Evolutionary conservation across 2,113 vertebrate species (phyloP).

Genomic region (Hydrolagus affinis): DNA sequence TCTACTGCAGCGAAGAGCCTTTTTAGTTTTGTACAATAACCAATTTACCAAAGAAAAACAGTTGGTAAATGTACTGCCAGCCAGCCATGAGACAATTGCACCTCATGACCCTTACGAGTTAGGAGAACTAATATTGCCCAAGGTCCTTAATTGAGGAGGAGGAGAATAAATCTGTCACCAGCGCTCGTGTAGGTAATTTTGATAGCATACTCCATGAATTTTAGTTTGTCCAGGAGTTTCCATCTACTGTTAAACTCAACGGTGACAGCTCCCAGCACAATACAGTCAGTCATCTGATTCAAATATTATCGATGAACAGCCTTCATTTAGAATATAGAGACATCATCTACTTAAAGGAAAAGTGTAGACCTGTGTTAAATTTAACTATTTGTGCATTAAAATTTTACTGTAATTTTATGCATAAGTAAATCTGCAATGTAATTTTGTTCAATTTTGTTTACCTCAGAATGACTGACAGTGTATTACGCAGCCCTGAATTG

Average conservation of each 20-base stretch:
- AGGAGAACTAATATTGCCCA: not conserved
- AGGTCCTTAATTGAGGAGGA: not conserved
- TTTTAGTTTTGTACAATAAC: not conserved
- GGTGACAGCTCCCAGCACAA: not conserved
- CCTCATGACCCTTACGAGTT: not conserved
- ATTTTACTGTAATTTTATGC: not conserved
- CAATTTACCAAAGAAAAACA: not conserved
- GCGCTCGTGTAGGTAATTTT: not conserved
- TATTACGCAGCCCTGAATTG: not conserved
- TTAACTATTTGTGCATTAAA: not conserved
- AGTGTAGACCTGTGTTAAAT: not conserved
- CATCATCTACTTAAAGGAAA: not conserved
- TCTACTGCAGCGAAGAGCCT: not conserved
- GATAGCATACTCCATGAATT: not conserved
- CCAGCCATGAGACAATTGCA: not conserved
- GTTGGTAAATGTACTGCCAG: not conserved
- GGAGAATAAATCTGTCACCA: not conserved
- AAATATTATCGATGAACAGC: not conserved
- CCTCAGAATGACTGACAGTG: not conserved
- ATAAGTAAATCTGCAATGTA: too few relatives aligned
- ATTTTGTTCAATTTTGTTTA: too few relatives aligned
- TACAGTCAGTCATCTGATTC: not conserved
- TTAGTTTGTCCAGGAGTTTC: not conserved
- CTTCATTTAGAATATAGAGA: not conserved
- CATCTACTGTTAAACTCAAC: not conserved